Evolutionary conservation across 30 jellyfish, hydroid and myxozoan species (phyloP), one percentile per base, ranked within the genome.

Genomic region (Chrysaora quinquecirrha): DNA sequence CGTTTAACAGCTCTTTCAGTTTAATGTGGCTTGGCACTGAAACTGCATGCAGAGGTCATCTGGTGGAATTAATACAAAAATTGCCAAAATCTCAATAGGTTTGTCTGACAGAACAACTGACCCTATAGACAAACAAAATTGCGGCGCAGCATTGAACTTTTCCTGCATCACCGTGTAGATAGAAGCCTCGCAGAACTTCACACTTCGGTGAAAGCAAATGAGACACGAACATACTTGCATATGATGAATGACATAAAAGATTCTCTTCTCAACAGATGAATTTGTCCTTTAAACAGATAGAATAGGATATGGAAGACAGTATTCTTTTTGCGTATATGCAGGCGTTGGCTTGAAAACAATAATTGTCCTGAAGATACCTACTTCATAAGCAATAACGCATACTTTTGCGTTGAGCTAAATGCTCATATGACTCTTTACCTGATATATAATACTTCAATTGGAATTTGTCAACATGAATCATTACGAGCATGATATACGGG

Each of bases 341-440:
- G 72, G 32, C 23, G 28, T 60, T 60, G 72, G 72, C 72, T 43
- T 16, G 16, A 43, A 6, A 25, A 4, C 28, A 60, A 60, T 25
- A 20, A 21, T 9, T 60, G 32, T 22, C 9, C 9, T 4, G 72
- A 60, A 60, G 32, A 60, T 21, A 22, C 11, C 32, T 25, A 6
- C n/a, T 60, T 60, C 23, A 60, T 60, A 9, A 60, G 19, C 9
- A 21, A 60, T 10, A 60, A 60, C 23, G 72, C 72, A 6, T 60
- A 60, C n/a, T 21, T 60, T 6, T 60, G 72, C n/a, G n/a, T 9
- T 25, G 72, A 60, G 23, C 72, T 60, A 6, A 60, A 60, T 25
- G 72, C 32, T 25, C 72, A 6, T 20, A n/a, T 60, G 72, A 9
- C n/a, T 22, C 9, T 60, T 9, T 4, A 60, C 72, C 23, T 60